These are phyloP conservation scores for Scaptomyza graminum DNA, from an alignment of 1,140 invertebrate species.

Conservation along the genomic window DNA sequence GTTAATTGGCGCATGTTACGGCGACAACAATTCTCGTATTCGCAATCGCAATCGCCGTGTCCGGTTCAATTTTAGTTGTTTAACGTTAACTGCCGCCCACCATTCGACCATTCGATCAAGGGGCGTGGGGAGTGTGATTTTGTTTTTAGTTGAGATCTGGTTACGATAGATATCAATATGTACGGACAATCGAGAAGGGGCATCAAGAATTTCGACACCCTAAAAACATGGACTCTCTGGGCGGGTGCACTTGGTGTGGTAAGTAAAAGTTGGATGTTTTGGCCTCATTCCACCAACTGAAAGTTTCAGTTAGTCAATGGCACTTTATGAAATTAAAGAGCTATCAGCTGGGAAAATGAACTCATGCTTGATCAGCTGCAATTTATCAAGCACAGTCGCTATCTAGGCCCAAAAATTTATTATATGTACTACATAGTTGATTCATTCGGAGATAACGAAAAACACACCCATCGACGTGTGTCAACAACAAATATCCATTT, in stretches of 20 bases:
- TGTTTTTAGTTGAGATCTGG: background rate
- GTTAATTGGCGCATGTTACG: slow-evolving; percentile 65
- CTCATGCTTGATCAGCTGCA: slow-evolving; percentile 8
- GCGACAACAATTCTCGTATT: slow-evolving; percentile 19
- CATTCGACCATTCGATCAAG: slow-evolving; percentile 55
- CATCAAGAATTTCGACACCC: slow-evolving; percentile 65
- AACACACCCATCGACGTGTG: slow-evolving; percentile 1
- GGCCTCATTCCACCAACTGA: slow-evolving; percentile 49
- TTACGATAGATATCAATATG: slow-evolving; percentile 47
- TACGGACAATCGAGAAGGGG: slow-evolving; percentile 32
- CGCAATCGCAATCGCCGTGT: slow-evolving; percentile 29
- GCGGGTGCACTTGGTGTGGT: slow-evolving; percentile 72
- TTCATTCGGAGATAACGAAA: background rate
- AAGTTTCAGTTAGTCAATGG: slow-evolving; percentile 10
- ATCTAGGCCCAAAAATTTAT: slow-evolving; percentile 1
- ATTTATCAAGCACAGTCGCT: slow-evolving; percentile 19
- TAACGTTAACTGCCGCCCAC: slow-evolving; percentile 43
- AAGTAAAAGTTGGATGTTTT: slow-evolving; percentile 43
- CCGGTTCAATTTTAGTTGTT: slow-evolving; percentile 55
- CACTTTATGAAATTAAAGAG: slow-evolving; percentile 12
- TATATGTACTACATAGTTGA: too few relatives aligned
- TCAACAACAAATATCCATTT: background rate
- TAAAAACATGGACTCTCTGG: slow-evolving; percentile 52
- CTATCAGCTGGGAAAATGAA: background rate
- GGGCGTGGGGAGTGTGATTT: slow-evolving; percentile 39